phyloP scores from a whole-genome alignment of 2,888 invertebrate species.

The Bellardia pandia region DNA sequence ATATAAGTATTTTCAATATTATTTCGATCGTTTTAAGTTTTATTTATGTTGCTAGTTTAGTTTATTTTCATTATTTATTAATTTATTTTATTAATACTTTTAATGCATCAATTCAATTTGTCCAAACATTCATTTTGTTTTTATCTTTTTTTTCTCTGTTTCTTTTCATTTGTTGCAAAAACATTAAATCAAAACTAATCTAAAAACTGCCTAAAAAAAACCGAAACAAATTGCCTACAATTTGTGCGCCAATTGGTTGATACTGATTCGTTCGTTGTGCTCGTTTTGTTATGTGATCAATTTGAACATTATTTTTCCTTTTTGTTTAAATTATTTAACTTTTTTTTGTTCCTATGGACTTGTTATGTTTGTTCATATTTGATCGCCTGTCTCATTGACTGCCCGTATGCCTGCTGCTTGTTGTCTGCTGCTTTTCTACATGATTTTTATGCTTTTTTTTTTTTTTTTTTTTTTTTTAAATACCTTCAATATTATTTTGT shows the following conservation, averaged over 20 bases:
- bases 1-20: constrained; percentile 11
- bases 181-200: constrained; percentile 28
- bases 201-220: constrained; percentile 1
- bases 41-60: background rate
- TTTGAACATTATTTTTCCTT: constrained; percentile 20
- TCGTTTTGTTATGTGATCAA: constrained; percentile 55
- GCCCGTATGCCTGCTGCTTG: constrained; percentile 3
- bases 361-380: constrained; percentile 17
- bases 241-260: constrained; percentile 59
- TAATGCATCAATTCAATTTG: constrained; percentile 26
- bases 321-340: background rate
- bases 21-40: constrained; percentile 55
- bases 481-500: constrained; percentile 49
- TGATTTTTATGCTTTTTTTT: constrained; percentile 26
- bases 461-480: constrained; percentile 40
- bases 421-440: constrained; percentile 18
- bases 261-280: constrained; percentile 30
- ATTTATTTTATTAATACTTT: constrained; percentile 9
- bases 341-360: constrained; percentile 18
- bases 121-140: constrained; percentile 59
- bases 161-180: constrained; percentile 63
- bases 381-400: constrained; percentile 31
- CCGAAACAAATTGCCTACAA: constrained; percentile 44
- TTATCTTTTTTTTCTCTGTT: constrained; percentile 57
- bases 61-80: constrained; percentile 15